phyloP scores from a whole-genome alignment of 2,888 invertebrate genomes.

The Orgyia antiqua region DNA sequence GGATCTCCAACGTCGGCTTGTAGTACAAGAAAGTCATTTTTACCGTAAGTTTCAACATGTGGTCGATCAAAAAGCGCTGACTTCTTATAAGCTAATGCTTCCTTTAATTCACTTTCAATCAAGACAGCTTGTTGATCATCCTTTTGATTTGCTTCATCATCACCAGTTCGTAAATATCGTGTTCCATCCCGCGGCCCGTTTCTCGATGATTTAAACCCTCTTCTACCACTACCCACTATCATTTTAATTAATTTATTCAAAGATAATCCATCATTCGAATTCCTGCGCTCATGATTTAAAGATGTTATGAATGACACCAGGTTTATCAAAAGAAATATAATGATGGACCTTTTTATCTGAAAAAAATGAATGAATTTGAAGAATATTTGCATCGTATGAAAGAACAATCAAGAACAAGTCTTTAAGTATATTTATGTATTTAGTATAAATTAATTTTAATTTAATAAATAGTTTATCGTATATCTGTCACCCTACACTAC shows the following conservation, averaged over 20 bases:
- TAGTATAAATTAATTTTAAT: no score
- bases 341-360: conserved; percentile 12
- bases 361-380: no score
- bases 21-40: conserved; percentile 53
- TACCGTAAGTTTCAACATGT: conserved; percentile 39
- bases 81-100: conserved; percentile 21
- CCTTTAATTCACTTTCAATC: conserved; percentile 38
- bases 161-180: not conserved
- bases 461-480: no score
- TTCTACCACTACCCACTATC: conserved; percentile 7
- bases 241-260: conserved; percentile 10
- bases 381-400: no score
- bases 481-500: no score
- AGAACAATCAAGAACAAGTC: no score
- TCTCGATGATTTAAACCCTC: not conserved
- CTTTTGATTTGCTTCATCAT: no score
- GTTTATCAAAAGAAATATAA: not conserved
- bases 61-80: conserved; percentile 42
- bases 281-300: not conserved
- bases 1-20: conserved; percentile 30
- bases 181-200: no score
- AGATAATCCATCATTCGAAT: conserved; percentile 4
- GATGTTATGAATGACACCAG: not conserved
- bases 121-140: no score
- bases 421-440: no score